Conservation (phyloP, 2,888 invertebrate species). For the Aporophyla lueneburgensis region DNA sequence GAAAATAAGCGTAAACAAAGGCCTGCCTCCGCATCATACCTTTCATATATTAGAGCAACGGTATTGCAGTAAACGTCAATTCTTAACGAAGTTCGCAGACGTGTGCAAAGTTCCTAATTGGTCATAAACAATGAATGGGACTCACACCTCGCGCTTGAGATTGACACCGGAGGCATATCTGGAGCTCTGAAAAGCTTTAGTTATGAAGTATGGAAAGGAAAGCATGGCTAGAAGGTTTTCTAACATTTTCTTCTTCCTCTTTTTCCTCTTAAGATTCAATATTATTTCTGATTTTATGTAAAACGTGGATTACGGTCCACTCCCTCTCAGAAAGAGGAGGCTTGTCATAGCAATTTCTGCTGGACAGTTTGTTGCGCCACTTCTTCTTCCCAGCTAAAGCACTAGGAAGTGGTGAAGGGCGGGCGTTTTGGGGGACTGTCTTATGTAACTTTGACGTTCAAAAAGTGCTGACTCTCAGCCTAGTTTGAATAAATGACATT, state of each 20-base stretch:
- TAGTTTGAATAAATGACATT: no score
- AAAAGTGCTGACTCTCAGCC: no score
- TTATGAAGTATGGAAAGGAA: neutral
- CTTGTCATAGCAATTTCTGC: no score
- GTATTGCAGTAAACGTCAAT: slow-evolving; percentile 66
- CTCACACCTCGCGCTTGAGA: slow-evolving; percentile 47
- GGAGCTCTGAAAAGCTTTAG: slow-evolving; percentile 16
- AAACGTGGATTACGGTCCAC: no score
- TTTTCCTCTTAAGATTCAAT: neutral
- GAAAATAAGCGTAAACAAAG: slow-evolving; percentile 31
- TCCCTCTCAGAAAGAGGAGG: no score
- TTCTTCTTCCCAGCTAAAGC: no score
- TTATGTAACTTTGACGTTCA: no score
- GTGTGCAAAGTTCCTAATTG: slow-evolving; percentile 81
- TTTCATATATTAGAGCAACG: slow-evolving; percentile 51
- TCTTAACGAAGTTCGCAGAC: slow-evolving; percentile 74
- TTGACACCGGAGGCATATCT: slow-evolving; percentile 33
- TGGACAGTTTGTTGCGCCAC: no score
- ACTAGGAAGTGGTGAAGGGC: no score
- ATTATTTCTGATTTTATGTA: no score
- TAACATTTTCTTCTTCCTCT: neutral
- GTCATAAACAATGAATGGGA: slow-evolving; percentile 71
- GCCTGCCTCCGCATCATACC: neutral
- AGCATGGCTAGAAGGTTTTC: neutral
- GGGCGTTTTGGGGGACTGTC: no score